phyloP scores from a whole-genome alignment of 1,140 invertebrate genomes.

The Vanessa atalanta region DNA sequence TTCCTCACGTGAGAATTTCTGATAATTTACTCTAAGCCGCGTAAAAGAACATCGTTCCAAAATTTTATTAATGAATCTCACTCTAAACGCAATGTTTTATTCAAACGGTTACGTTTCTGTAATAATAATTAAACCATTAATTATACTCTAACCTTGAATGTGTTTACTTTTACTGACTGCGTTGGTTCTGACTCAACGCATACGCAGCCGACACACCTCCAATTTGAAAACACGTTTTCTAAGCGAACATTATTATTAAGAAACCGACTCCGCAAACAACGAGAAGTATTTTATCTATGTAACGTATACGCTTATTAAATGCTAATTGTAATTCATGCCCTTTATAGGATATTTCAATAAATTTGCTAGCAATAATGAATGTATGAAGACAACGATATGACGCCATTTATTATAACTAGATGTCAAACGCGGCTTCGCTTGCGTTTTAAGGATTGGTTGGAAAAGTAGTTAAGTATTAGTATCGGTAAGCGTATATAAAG shows the following conservation, averaged over 20 bases:
- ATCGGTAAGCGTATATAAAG: too few relatives aligned
- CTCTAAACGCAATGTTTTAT: not conserved
- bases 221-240: conserved; percentile 35
- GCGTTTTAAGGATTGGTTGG: too few relatives aligned
- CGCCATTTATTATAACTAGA: not conserved
- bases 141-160: conserved; percentile 34
- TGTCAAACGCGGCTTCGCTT: too few relatives aligned
- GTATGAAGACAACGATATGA: not conserved
- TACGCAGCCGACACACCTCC: conserved; percentile 54
- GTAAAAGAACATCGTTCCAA: too few relatives aligned
- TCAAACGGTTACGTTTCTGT: not conserved
- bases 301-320: not conserved
- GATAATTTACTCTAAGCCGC: too few relatives aligned
- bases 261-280: not conserved
- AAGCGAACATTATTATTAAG: not conserved
- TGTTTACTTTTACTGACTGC: conserved; percentile 36
- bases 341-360: not conserved
- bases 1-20: too few relatives aligned
- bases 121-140: conserved; percentile 8
- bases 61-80: too few relatives aligned
- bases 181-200: conserved; percentile 42
- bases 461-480: too few relatives aligned
- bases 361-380: not conserved
- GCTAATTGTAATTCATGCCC: conserved; percentile 7
- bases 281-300: not conserved